Conservation (phyloP, 1,140 invertebrate species). For the Tetragonula clypearis region DNA sequence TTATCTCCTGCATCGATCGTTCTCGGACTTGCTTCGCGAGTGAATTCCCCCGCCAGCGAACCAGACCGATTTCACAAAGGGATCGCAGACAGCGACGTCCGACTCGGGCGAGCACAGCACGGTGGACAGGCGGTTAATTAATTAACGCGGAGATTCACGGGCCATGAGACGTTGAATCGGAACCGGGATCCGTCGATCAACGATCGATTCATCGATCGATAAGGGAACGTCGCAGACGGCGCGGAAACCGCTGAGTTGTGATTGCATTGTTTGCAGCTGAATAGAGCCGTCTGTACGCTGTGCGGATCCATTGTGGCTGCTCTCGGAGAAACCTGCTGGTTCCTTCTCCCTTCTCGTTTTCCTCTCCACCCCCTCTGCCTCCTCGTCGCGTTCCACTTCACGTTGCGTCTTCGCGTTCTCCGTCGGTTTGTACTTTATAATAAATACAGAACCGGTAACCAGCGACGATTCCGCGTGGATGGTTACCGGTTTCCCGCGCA, state of each 20-base stretch:
- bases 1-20: background rate
- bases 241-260: constrained; percentile 76
- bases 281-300: constrained; percentile 73
- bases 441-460: constrained; percentile 73
- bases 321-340: constrained; percentile 45
- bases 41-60: constrained; percentile 9
- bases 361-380: background rate
- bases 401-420: constrained; percentile 5
- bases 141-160: constrained; percentile 60
- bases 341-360: constrained; percentile 4
- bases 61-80: constrained; percentile 17
- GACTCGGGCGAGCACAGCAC: constrained; percentile 11
- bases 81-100: background rate
- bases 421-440: constrained; percentile 71
- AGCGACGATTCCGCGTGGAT: constrained; percentile 51
- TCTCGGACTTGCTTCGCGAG: background rate
- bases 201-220: constrained; percentile 68
- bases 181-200: constrained; percentile 65
- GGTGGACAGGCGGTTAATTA: constrained; percentile 63
- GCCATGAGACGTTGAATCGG: constrained; percentile 49
- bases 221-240: constrained; percentile 60
- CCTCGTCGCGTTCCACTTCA: background rate
- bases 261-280: constrained; percentile 76
- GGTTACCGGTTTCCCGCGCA: constrained; percentile 60
- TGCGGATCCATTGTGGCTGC: constrained; percentile 67